Evolutionary conservation across 2,888 invertebrate species (phyloP).

Genomic region (Phalera bucephala): DNA sequence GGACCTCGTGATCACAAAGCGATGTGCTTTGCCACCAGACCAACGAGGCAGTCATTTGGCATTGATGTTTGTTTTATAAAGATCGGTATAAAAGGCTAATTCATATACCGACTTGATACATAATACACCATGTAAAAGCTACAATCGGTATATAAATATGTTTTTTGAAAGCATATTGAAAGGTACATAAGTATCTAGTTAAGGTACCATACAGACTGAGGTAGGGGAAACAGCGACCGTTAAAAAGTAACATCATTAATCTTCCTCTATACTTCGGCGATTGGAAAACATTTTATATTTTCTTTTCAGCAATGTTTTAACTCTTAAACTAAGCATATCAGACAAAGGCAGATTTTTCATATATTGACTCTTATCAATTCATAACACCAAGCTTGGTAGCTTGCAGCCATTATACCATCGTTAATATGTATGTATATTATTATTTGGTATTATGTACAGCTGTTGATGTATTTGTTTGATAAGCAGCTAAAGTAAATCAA

Average conservation of each 20-base stretch:
- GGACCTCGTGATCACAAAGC: too few species aligned
- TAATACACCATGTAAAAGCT: not conserved
- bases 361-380: slow-evolving; percentile 2
- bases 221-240: slow-evolving; percentile 5
- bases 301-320: slow-evolving; percentile 13
- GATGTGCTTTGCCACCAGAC: too few species aligned
- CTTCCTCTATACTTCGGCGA: slow-evolving; percentile 25
- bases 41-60: too few species aligned
- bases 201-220: not conserved
- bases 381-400: too few species aligned
- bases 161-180: not conserved
- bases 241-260: slow-evolving; percentile 30
- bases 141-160: not conserved
- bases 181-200: too few species aligned
- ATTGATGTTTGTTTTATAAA: too few species aligned
- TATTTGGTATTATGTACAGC: too few species aligned
- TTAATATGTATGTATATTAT: too few species aligned
- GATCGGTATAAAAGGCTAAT: not conserved
- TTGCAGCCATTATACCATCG: too few species aligned
- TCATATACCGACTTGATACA: not conserved
- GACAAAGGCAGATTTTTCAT: slow-evolving; percentile 16
- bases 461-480: too few species aligned
- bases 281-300: slow-evolving; percentile 27
- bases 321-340: slow-evolving; percentile 15
- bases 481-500: too few species aligned